These are phyloP conservation scores for Morone saxatilis DNA, from an alignment of 2,113 vertebrate species.

Conservation along the genomic window DNA sequence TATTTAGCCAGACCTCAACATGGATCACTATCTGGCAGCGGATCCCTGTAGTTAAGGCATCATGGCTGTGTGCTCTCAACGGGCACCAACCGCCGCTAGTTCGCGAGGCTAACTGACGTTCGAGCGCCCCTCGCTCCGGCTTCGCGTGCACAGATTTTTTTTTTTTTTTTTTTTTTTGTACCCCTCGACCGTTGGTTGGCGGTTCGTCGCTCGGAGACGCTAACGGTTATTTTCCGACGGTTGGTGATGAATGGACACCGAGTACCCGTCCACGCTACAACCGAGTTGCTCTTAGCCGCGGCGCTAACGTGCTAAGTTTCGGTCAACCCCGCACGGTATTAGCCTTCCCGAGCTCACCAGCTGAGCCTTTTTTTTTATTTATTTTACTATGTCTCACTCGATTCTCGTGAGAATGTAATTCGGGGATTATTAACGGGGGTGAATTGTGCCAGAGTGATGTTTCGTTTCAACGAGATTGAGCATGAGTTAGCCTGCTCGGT, in stretches of 20 bases:
- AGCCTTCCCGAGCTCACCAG: slow-evolving; percentile 11
- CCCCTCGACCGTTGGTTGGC: no score
- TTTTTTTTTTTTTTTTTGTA: no score
- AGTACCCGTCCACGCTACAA: slow-evolving; percentile 30
- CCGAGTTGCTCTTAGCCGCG: slow-evolving; percentile 33
- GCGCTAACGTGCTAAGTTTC: slow-evolving; percentile 75
- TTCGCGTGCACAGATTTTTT: no score
- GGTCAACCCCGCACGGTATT: slow-evolving; percentile 46
- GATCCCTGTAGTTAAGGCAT: slow-evolving; percentile 68
- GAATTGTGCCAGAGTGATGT: background rate
- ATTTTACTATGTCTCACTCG: rapidly evolving
- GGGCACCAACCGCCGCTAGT: slow-evolving; percentile 65
- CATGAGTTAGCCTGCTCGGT: slow-evolving; percentile 33
- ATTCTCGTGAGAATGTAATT: background rate
- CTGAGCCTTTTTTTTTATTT: background rate
- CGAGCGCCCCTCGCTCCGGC: background rate
- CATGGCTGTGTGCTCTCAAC: slow-evolving; percentile 80
- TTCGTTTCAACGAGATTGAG: background rate
- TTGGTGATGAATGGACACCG: background rate
- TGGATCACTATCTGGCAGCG: slow-evolving; percentile 84
- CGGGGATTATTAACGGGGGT: background rate
- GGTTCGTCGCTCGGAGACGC: background rate
- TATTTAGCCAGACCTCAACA: slow-evolving; percentile 70
- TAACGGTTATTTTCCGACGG: slow-evolving; percentile 2
- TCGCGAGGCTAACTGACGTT: slow-evolving; percentile 63